These are phyloP conservation scores for Mythimna vitellina DNA, from an alignment of 2,888 invertebrate genomes.

Conservation along the genomic window DNA sequence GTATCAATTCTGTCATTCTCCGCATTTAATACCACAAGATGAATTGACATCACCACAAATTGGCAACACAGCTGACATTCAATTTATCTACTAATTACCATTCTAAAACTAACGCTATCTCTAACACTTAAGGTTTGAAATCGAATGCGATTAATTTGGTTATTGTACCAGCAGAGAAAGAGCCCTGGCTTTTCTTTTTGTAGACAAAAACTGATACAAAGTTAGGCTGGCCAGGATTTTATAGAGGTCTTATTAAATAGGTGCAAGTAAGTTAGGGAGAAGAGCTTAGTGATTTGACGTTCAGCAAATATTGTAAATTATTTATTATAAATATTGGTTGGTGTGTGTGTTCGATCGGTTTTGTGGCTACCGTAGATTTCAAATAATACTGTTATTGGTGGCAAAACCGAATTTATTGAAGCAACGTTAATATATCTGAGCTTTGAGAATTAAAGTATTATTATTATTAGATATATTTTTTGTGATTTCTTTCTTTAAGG, in stretches of 20 bases:
- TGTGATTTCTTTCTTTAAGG: no score
- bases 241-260: slow-evolving; percentile 58
- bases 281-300: slow-evolving; percentile 69
- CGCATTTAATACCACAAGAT: slow-evolving; percentile 81
- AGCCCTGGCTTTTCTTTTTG: slow-evolving; percentile 28
- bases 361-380: slow-evolving; percentile 34
- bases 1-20: slow-evolving; percentile 78
- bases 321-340: slow-evolving; percentile 67
- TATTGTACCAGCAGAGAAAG: slow-evolving; percentile 47
- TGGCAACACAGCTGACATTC: slow-evolving; percentile 75
- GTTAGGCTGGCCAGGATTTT: background rate
- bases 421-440: no score
- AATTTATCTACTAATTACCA: slow-evolving; percentile 60
- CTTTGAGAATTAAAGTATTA: no score
- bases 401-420: background rate
- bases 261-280: slow-evolving; percentile 61
- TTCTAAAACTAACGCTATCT: slow-evolving; percentile 55
- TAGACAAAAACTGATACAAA: background rate
- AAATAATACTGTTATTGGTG: background rate
- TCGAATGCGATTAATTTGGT: background rate
- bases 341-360: slow-evolving; percentile 46
- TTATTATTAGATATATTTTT: no score
- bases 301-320: slow-evolving; percentile 77
- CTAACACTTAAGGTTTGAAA: slow-evolving; percentile 28
- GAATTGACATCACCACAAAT: slow-evolving; percentile 85